Evolutionary conservation across 2,113 vertebrate genomes (phyloP), one percentile per base, ranked within the genome.

Genomic region (Otis tarda): DNA sequence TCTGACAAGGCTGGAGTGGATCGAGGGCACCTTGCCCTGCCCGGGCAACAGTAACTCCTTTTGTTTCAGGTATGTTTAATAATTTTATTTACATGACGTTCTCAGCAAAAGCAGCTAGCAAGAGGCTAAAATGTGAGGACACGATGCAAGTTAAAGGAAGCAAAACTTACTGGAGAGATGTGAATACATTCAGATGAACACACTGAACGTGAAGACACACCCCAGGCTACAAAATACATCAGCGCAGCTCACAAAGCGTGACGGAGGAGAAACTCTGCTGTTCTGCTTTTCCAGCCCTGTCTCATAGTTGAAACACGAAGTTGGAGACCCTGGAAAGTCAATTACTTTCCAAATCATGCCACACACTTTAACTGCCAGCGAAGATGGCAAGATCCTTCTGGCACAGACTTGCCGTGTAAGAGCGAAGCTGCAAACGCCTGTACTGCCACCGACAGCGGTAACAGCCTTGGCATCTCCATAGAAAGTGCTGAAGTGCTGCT

Each of bases 1-100:
- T 31, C 57, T 17, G 22, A 47, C 1, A 1, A 28, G 53, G 11
- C 64, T 25, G n/a, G 52, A 49, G 39, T 12, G 1, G 47, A 13
- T 1, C 1, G 0, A 52, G 35, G 24, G 15, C 43, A 49, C 12
- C 37, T n/a, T 43, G 10, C 30, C 70, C 74, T 35, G 27, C 11
- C 10, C 15, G 13, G 63, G 22, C 33, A 16, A 7, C 1, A 2
- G 24, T 2, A 0, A 21, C 14, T 83, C 47, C 89, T 81, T 65
- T 43, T 59, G 61, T 3, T 12, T 75, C 57, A 49, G 35, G 78
- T 27, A 33, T 24, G 12, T 25, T 75, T 88, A 56, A 78, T 39
- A 22, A 33, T 23, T 17, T 70, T 63, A 69, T 63, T 89, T 43
- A 59, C 23, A 7, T 6, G 23, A 45, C 31, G 53, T 63, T 17